phyloP scores from a whole-genome alignment of 2,113 vertebrate genomes.

The Cyanocitta stelleri region DNA sequence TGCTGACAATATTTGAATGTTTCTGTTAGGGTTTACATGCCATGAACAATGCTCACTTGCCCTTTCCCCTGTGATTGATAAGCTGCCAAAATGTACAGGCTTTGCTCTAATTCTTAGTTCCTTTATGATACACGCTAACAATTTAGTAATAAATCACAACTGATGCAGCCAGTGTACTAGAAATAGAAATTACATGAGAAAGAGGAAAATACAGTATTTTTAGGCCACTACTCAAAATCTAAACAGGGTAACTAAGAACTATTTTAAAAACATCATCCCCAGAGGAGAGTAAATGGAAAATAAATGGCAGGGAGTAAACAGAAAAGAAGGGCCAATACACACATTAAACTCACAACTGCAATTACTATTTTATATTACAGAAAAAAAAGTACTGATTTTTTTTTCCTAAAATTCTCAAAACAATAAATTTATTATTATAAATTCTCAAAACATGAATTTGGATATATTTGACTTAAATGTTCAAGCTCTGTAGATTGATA shows the following conservation, averaged over 20 bases:
- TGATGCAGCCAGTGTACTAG: background rate
- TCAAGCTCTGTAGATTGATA: background rate
- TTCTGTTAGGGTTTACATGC: background rate
- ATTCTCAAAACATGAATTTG: background rate
- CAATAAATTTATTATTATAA: background rate
- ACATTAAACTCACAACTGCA: background rate
- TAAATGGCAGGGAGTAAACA: background rate
- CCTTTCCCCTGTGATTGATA: background rate
- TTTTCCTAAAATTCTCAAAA: background rate
- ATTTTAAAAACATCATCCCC: background rate
- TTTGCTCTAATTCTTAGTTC: background rate
- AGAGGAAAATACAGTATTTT: background rate
- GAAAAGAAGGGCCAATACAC: background rate
- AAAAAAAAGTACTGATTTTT: background rate
- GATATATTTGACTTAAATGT: background rate
- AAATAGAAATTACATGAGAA: background rate
- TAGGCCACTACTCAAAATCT: background rate
- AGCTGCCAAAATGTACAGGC: background rate
- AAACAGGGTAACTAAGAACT: background rate
- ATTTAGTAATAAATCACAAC: background rate
- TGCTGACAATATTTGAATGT: background rate
- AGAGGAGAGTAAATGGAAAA: background rate
- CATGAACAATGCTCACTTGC: background rate
- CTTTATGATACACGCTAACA: background rate
- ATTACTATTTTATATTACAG: background rate